These are phyloP conservation scores for Rhyacichthys aspro DNA, from an alignment of 2,797 vertebrate species.

Conservation along the genomic window DNA sequence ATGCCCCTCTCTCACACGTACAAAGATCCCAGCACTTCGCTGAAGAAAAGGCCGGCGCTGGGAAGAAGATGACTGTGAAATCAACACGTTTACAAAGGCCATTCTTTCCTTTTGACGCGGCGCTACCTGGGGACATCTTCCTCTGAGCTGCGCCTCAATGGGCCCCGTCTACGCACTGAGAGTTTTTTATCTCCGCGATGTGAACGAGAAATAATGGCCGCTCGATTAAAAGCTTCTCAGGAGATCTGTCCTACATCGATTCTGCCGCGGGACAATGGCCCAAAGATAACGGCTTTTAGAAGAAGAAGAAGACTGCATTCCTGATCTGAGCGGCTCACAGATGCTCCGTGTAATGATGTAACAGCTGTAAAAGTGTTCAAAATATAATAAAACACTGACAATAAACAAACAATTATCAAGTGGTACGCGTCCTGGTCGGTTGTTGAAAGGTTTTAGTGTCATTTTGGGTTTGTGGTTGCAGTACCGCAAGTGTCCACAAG, in stretches of 20 bases:
- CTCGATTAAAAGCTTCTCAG: slow-evolving; percentile 63
- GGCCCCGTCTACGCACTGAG: slow-evolving; percentile 55
- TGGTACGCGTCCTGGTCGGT: no score
- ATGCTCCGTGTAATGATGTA: no score
- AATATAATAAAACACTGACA: no score
- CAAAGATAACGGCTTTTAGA: slow-evolving; percentile 42
- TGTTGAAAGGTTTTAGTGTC: no score
- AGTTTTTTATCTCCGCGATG: slow-evolving; percentile 68
- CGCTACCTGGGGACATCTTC: slow-evolving; percentile 73
- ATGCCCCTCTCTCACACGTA: slow-evolving; percentile 46
- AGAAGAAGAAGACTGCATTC: neutral
- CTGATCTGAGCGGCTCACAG: no score
- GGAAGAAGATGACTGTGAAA: slow-evolving; percentile 80
- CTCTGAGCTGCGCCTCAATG: slow-evolving; percentile 66
- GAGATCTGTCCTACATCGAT: slow-evolving; percentile 66
- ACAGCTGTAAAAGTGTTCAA: no score
- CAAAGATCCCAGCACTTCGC: slow-evolving; percentile 67
- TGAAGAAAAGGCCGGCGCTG: slow-evolving; percentile 73
- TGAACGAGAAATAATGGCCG: slow-evolving; percentile 64
- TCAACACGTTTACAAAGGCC: slow-evolving; percentile 76
- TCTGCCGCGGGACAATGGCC: slow-evolving; percentile 44
- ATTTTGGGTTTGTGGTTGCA: no score
- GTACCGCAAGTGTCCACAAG: no score
- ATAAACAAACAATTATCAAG: no score
- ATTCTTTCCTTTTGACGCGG: slow-evolving; percentile 72